Conservation (phyloP, 2,113 vertebrate species). For the Anseranas semipalmata region DNA sequence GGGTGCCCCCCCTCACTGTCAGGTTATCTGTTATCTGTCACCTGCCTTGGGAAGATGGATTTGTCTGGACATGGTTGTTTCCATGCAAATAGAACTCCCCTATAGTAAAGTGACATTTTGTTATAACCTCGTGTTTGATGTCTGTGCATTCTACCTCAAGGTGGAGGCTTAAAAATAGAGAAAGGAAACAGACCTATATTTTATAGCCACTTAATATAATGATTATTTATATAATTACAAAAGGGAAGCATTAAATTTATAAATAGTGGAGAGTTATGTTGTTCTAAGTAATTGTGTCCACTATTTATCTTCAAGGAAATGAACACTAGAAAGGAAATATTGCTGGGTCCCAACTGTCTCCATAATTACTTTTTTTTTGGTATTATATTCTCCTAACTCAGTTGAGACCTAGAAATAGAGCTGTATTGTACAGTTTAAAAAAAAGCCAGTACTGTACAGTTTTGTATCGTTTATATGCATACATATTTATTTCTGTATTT, state of each 20-base stretch:
- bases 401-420: neutral
- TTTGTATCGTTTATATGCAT: neutral
- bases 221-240: neutral
- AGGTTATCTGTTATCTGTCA: neutral
- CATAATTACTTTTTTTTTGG: neutral
- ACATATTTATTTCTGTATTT: neutral
- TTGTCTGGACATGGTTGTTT: neutral
- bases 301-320: constrained; percentile 6
- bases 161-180: neutral
- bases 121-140: neutral
- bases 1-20: neutral
- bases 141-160: neutral
- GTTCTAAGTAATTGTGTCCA: neutral
- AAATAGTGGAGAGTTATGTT: neutral
- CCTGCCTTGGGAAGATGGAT: neutral
- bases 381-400: neutral
- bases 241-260: neutral
- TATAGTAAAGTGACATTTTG: neutral
- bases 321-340: neutral
- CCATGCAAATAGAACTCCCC: neutral
- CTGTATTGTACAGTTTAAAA: neutral
- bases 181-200: neutral
- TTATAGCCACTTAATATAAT: neutral
- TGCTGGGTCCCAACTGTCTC: neutral
- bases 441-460: neutral